Evolutionary conservation across 1,140 invertebrate genomes (phyloP).

Genomic region (Phenacoccus solenopsis): DNA sequence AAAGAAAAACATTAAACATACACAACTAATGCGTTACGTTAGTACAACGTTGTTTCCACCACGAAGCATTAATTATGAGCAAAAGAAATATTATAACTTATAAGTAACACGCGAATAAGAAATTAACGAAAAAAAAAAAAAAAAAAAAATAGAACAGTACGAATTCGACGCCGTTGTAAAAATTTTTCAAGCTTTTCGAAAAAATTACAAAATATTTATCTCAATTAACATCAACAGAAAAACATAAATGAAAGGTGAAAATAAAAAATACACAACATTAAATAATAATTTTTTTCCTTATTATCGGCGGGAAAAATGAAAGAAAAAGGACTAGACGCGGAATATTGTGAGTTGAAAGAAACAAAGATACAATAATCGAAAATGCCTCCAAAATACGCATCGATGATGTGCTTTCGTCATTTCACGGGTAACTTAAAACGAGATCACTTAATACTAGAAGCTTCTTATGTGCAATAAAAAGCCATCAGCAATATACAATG

Average conservation of each 20-base stretch:
- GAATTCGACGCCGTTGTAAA: too few relatives aligned
- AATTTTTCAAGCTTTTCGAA: not conserved
- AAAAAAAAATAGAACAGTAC: too few relatives aligned
- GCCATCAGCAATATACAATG: conserved; percentile 29
- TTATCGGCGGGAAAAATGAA: not conserved
- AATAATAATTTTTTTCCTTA: too few relatives aligned
- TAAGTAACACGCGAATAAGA: too few relatives aligned
- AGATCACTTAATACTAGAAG: not conserved
- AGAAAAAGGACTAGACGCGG: not conserved
- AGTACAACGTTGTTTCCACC: too few relatives aligned
- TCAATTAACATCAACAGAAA: not conserved
- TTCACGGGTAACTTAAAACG: conserved; percentile 1
- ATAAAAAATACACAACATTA: too few relatives aligned
- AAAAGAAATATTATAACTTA: too few relatives aligned
- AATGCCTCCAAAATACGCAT: not conserved
- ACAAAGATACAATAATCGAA: not conserved
- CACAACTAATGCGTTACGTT: too few relatives aligned
- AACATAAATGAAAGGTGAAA: not conserved
- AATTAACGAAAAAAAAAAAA: too few relatives aligned
- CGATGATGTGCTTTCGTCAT: not conserved
- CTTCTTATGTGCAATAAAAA: conserved; percentile 15
- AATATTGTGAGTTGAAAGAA: not conserved
- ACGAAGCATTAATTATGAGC: too few relatives aligned
- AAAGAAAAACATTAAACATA: too few relatives aligned
- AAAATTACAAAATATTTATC: not conserved